Evolutionary conservation across 2,113 vertebrate genomes (phyloP).

Genomic region (Plestiodon gilberti): DNA sequence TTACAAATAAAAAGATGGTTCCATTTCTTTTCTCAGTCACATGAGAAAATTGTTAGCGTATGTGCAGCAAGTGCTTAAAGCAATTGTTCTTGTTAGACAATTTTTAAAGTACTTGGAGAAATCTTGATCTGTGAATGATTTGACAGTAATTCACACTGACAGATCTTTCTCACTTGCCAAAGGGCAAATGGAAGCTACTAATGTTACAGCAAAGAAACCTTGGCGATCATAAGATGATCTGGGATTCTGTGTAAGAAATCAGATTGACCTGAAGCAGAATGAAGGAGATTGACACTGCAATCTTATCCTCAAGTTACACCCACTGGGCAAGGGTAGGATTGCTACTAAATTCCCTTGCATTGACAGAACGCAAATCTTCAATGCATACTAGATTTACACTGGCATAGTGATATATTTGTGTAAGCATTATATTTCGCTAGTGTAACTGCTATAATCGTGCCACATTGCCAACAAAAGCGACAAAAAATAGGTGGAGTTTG

Average conservation of each 20-base stretch:
- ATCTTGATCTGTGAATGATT: constrained; percentile 65
- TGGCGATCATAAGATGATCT: constrained; percentile 22
- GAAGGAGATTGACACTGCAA: background rate
- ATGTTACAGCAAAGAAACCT: constrained; percentile 47
- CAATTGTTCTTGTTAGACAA: constrained; percentile 70
- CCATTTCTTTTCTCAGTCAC: constrained; percentile 46
- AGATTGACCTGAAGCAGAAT: constrained; percentile 38
- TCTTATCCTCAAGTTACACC: background rate
- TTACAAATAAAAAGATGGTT: background rate
- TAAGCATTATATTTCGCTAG: background rate
- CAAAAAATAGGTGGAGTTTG: background rate
- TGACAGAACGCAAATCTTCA: background rate
- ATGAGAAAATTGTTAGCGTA: constrained; percentile 50
- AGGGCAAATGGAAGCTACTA: constrained; percentile 71
- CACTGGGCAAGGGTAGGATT: background rate
- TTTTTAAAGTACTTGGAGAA: constrained; percentile 69
- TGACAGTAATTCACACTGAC: constrained; percentile 72
- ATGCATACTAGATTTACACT: background rate
- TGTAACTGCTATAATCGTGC: background rate
- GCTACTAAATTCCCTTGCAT: background rate
- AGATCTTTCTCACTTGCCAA: constrained; percentile 65
- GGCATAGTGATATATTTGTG: background rate
- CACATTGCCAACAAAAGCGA: background rate
- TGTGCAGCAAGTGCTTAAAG: constrained; percentile 69
- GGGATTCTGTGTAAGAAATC: constrained; percentile 46